These are phyloP conservation scores for Pituophis catenifer DNA, from an alignment of 2,113 vertebrate species.

Conservation along the genomic window DNA sequence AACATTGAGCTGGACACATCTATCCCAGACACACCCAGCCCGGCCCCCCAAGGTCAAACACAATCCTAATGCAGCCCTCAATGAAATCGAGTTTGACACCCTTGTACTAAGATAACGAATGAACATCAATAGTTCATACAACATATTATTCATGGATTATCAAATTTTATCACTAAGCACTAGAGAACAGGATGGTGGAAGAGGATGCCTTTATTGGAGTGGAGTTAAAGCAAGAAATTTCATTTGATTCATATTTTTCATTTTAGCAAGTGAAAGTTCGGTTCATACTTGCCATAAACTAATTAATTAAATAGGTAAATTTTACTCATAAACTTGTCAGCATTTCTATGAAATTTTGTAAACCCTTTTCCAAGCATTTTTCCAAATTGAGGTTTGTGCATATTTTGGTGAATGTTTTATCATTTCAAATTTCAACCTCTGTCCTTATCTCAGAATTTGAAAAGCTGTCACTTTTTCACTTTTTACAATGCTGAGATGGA, in stretches of 20 bases:
- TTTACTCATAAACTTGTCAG: not conserved
- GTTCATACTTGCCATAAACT: not conserved
- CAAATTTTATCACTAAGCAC: not conserved
- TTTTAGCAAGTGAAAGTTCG: not conserved
- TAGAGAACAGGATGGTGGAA: not conserved
- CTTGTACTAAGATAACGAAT: not conserved
- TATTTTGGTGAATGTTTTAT: not conserved
- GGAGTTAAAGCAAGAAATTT: not conserved
- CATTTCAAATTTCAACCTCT: not conserved
- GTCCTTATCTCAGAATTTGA: not conserved
- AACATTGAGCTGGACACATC: no score
- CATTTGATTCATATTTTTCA: not conserved
- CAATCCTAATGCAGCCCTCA: no score
- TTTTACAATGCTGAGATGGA: not conserved
- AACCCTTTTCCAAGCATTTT: not conserved
- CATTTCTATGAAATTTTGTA: not conserved
- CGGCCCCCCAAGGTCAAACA: no score
- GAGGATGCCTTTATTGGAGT: not conserved
- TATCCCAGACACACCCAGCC: no score
- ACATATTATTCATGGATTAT: not conserved
- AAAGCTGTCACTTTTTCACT: not conserved
- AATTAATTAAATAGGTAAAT: not conserved
- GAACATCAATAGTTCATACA: not conserved
- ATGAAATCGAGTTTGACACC: no score
- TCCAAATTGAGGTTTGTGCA: not conserved